Conservation (phyloP, 2,113 vertebrate species). For the Podilymbus podiceps region DNA sequence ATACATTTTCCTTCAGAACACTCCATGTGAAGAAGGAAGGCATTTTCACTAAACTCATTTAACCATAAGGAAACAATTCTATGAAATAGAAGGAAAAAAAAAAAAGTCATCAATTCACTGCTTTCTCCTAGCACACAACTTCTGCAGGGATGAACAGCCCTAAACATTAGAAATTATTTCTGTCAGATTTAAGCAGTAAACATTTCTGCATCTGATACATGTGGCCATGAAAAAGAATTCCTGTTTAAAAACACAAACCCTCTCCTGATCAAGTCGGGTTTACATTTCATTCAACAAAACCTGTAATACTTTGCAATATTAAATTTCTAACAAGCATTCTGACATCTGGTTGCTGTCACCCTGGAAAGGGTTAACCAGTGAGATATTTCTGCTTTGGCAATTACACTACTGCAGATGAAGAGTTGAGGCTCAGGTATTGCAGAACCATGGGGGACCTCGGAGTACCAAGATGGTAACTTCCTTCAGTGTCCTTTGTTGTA, state of each 20-base stretch:
- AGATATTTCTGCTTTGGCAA: background rate
- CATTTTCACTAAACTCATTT: background rate
- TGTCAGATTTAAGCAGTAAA: background rate
- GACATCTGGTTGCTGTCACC: background rate
- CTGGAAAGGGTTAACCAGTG: background rate
- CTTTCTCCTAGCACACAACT: background rate
- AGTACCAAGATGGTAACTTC: background rate
- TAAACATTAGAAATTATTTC: background rate
- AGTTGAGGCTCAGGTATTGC: background rate
- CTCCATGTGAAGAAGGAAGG: background rate
- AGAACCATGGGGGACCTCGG: background rate
- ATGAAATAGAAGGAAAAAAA: background rate
- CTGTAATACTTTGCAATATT: background rate
- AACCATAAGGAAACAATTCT: background rate
- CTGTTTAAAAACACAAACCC: background rate
- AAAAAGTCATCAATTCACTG: background rate
- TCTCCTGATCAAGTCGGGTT: background rate
- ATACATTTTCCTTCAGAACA: background rate
- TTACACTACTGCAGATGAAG: background rate
- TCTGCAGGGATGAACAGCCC: background rate
- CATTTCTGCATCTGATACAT: too few relatives aligned
- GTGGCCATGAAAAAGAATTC: background rate
- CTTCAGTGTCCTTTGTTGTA: background rate
- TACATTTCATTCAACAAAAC: background rate
- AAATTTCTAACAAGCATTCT: background rate